Base-by-base conservation (phyloP, 2,888 invertebrate genomes). In the Cosmia trapezina region DNA sequence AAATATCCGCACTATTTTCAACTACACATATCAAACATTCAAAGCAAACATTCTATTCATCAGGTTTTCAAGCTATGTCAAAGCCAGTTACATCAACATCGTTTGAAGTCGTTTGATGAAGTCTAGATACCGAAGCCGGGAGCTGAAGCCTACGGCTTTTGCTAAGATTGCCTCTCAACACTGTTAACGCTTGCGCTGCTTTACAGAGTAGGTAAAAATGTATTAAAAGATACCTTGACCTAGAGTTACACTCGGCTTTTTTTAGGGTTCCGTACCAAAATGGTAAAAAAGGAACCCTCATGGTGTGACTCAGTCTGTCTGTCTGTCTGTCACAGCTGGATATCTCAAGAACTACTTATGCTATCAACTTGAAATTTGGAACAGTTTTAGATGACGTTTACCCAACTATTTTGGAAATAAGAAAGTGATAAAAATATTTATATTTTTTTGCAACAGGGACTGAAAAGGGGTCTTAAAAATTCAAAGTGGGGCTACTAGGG, bases 81-180 rank as follows among this genome's bases (percentile, higher is more conserved):
- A 80, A 80, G 80, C 67, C 60, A n/a, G 66, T 77, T 68, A 77
- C 64, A 56, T 63, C 63, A 76, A 72, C 81, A 78, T 43, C 65
- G 73, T 81, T 81, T 73, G 78, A 77, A 70, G 73, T 69, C 45
- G 73, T 77, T 81, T 80, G 80, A 80, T 77, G 77, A 77, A 72
- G 77, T 77, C 73, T 70, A 68, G 78, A 78, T 77, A 73, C 81
- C 54, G 73, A 70, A 73, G 70, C 70, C 41, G 41, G 33, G 22
- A 41, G 76, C 69, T 54, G 61, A 69, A 59, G 68, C 81, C 59
- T 11, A n/a, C 41, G 68, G 80, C 51, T 73, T 81, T 70, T 17
- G 61, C 64, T 67, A 67, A 28, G 73, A 65, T 73, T 76, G 77
- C 77, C 67, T 59, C 70, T 70, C 65, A 65, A 66, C 67, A 33